phyloP scores from a whole-genome alignment of 2,888 invertebrate genomes.

The Tridacna gigas region DNA sequence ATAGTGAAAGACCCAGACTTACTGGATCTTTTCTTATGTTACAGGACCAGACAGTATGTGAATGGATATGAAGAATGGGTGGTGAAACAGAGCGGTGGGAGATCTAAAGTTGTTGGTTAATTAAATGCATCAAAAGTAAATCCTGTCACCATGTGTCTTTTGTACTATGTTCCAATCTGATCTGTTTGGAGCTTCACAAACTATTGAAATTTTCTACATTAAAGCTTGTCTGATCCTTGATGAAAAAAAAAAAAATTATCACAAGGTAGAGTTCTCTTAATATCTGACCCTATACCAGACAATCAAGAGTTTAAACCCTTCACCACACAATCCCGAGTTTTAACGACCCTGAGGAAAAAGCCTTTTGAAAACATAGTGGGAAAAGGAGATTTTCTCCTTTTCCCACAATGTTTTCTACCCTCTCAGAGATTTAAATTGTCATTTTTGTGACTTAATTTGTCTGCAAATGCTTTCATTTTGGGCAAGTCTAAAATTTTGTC shows the following conservation, averaged over 20 bases:
- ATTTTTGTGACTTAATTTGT: no score
- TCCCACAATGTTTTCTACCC: constrained; percentile 4
- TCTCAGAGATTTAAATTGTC: neutral
- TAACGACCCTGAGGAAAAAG: no score
- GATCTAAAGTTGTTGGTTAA: constrained; percentile 11
- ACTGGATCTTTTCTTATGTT: neutral
- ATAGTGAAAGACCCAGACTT: no score
- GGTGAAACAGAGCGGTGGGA: constrained; percentile 25
- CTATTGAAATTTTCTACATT: neutral
- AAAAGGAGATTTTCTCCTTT: neutral
- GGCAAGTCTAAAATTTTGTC: no score
- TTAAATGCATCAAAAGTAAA: neutral
- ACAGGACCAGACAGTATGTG: constrained; percentile 68
- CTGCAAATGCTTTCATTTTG: no score
- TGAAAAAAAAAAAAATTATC: no score
- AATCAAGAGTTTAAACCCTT: neutral
- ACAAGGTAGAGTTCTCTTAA: no score
- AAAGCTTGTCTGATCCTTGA: neutral
- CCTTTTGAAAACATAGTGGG: neutral
- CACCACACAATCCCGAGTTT: no score
- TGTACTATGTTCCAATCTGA: neutral
- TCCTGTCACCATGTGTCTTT: neutral
- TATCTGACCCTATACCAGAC: neutral
- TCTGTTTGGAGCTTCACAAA: neutral
- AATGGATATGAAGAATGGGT: constrained; percentile 71